A percentile compares a stretch with the other conserved stretches of the same genome.
Conservation (phyloP, 2,797 vertebrate species). For the Apogon hyalosoma region DNA sequence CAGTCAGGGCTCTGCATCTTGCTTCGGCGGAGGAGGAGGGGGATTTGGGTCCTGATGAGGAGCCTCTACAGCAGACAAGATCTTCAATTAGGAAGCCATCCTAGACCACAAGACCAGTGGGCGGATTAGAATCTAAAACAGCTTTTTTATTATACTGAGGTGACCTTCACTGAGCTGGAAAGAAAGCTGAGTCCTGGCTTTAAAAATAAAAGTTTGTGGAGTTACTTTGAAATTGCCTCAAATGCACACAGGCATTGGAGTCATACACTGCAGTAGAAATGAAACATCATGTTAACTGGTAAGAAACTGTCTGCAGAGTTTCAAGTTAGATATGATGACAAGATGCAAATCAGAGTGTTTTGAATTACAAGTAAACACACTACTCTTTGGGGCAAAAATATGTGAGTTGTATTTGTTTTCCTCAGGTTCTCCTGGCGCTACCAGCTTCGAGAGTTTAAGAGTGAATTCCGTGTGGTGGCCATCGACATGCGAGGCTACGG, state of each 20-base stretch:
- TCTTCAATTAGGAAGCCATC: conserved; percentile 62
- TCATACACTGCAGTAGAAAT: no score
- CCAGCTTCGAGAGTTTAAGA: conserved; percentile 97
- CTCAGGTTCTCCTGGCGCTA: conserved; percentile 98
- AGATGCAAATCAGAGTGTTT: no score
- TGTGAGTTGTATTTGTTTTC: conserved; percentile 5
- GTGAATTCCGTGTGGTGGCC: conserved; percentile 96
- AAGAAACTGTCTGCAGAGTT: no score
- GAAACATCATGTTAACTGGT: no score
- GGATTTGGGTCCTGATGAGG: conserved; percentile 38
- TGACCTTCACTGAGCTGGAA: conserved; percentile 56
- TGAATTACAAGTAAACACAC: no score
- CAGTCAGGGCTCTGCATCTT: conserved; percentile 48
- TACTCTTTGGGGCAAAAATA: no score
- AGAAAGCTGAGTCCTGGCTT: conserved; percentile 32
- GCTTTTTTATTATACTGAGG: conserved; percentile 30
- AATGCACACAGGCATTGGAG: neutral
- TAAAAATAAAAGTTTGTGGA: conserved; percentile 13
- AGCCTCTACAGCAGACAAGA: conserved; percentile 53
- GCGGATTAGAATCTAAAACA: conserved; percentile 49
- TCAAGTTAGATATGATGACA: no score
- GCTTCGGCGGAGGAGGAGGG: conserved; percentile 21
- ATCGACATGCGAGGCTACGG: conserved; percentile 97
- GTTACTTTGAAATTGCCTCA: conserved; percentile 1
- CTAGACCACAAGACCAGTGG: conserved; percentile 39